Percentiles rank a stretch among this genome's conserved stretches.
These are phyloP conservation scores for Moxostoma hubbsi DNA, from an alignment of 2,797 vertebrate genomes.

Conservation along the genomic window DNA sequence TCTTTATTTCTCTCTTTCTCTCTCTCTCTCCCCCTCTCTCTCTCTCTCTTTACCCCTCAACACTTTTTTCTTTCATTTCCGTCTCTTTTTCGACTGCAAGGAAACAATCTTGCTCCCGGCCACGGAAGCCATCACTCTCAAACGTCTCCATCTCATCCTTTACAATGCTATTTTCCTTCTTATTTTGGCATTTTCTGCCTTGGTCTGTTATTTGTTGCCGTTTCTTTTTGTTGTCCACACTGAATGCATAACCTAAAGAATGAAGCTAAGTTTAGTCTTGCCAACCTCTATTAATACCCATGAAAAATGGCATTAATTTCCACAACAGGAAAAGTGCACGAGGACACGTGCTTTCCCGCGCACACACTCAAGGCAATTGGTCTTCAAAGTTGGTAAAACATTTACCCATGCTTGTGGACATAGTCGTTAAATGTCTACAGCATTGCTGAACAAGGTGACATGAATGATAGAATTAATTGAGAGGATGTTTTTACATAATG, in stretches of 20 bases:
- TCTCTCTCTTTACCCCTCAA: slow-evolving; percentile 49
- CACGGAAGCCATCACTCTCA: slow-evolving; percentile 78
- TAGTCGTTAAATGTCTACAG: slow-evolving; percentile 45
- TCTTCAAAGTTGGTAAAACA: slow-evolving; percentile 59
- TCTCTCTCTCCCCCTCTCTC: too few relatives aligned
- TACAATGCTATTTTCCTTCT: slow-evolving; percentile 70
- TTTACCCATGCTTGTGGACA: slow-evolving; percentile 57
- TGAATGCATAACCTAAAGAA: slow-evolving; percentile 67
- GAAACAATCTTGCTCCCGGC: slow-evolving; percentile 76
- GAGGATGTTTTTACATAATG: neutral
- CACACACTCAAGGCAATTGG: slow-evolving; percentile 40
- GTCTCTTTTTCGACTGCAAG: slow-evolving; percentile 68
- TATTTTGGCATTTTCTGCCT: slow-evolving; percentile 67
- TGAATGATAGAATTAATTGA: neutral
- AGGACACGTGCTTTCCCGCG: neutral
- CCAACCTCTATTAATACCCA: slow-evolving; percentile 71
- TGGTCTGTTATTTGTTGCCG: slow-evolving; percentile 62
- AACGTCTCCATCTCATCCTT: slow-evolving; percentile 72
- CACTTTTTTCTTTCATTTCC: slow-evolving; percentile 74
- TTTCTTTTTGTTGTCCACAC: slow-evolving; percentile 67
- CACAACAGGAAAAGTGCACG: slow-evolving; percentile 54
- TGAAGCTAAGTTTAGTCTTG: slow-evolving; percentile 56
- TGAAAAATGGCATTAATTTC: slow-evolving; percentile 68
- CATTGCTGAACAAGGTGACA: slow-evolving; percentile 55
- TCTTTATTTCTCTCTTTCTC: slow-evolving; percentile 61